These are phyloP conservation scores for Drosophila cyrtoloma DNA, from an alignment of 2,888 invertebrate genomes.

Conservation along the genomic window DNA sequence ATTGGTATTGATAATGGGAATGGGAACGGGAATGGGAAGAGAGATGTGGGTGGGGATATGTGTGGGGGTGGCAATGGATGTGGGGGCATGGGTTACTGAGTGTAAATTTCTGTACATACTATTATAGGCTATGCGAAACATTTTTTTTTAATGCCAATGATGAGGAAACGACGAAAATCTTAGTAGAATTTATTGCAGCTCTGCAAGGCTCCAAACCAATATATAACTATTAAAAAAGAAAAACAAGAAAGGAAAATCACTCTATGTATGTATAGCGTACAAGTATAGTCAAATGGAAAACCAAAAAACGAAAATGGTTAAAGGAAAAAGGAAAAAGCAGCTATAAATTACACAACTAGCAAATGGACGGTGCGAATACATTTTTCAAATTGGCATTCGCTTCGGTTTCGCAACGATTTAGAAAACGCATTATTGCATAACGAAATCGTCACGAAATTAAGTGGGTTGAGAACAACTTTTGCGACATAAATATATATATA, in stretches of 20 bases:
- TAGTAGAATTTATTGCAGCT: constrained; percentile 72
- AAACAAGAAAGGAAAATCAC: constrained; percentile 10
- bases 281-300: constrained; percentile 40
- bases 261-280: constrained; percentile 35
- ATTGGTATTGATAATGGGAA: constrained; percentile 20
- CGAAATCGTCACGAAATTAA: not conserved
- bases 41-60: constrained; percentile 19
- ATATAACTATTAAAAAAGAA: not conserved
- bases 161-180: constrained; percentile 23
- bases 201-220: constrained; percentile 33
- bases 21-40: constrained; percentile 12
- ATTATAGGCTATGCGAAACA: constrained; percentile 30
- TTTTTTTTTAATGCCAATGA: constrained; percentile 39
- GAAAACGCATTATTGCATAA: not conserved
- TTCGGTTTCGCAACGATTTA: constrained; percentile 4
- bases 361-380: constrained; percentile 35
- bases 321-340: constrained; percentile 11
- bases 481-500: constrained; percentile 8
- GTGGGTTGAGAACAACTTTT: constrained; percentile 5
- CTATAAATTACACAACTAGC: constrained; percentile 43
- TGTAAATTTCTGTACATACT: constrained; percentile 61
- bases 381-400: constrained; percentile 13
- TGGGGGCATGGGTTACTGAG: constrained; percentile 48
- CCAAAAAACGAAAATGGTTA: not conserved
- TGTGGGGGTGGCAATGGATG: constrained; percentile 1